A percentile compares a stretch with the other conserved stretches of the same genome.
Evolutionary conservation across 1,140 invertebrate genomes (phyloP).

Genomic region (Diachasmimorpha longicaudata): DNA sequence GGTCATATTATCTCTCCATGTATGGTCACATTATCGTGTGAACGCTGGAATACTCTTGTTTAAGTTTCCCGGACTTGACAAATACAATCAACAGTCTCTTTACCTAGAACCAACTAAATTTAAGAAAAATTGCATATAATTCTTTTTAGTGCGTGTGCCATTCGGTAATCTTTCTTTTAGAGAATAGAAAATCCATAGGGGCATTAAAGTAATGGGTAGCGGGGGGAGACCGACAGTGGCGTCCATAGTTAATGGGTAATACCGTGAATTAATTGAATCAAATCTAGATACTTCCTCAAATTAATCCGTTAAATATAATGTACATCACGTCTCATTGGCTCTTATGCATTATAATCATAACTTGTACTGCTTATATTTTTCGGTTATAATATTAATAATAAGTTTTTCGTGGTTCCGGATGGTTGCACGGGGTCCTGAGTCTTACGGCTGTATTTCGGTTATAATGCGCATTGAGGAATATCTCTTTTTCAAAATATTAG

Average conservation of each 20-base stretch:
- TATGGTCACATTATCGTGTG: too few relatives aligned
- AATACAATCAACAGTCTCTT: not conserved
- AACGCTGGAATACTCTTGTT: not conserved
- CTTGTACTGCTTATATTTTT: too few relatives aligned
- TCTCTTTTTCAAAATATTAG: not conserved
- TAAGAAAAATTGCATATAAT: conserved; percentile 1
- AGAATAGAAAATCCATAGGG: not conserved
- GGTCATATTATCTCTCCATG: too few relatives aligned
- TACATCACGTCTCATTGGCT: not conserved
- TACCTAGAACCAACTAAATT: not conserved
- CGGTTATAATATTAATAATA: too few relatives aligned
- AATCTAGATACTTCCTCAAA: not conserved
- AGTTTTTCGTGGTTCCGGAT: too few relatives aligned
- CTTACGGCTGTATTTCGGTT: too few relatives aligned
- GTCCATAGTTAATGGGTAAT: not conserved
- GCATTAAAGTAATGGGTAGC: not conserved
- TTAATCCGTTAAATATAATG: not conserved
- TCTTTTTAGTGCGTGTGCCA: not conserved
- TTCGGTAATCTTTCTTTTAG: not conserved
- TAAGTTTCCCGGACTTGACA: not conserved
- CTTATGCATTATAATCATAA: not conserved
- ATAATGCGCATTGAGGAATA: too few relatives aligned
- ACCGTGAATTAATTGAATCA: not conserved
- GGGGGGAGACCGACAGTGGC: not conserved
- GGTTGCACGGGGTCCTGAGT: too few relatives aligned